Conservation (phyloP, 2,888 invertebrate genomes). For the Cerastis rubricosa region DNA sequence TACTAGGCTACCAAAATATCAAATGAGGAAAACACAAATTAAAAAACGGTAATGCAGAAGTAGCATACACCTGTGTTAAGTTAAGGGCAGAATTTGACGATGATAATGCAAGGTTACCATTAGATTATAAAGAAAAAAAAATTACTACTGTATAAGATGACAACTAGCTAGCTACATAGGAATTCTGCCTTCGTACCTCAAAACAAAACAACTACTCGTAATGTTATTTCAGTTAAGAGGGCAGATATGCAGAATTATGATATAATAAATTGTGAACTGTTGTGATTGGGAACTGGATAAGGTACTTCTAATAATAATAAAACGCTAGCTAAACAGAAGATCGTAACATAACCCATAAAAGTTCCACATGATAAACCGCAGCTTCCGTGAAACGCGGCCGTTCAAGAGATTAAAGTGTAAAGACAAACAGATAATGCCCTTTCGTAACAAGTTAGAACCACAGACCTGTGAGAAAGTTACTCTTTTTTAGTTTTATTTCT, state of each 20-base stretch:
- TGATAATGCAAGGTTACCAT: background rate
- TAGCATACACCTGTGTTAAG: background rate
- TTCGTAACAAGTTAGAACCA: conserved; percentile 59
- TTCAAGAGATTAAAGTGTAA: conserved; percentile 62
- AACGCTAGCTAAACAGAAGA: conserved; percentile 26
- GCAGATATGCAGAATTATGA: background rate
- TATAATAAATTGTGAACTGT: background rate
- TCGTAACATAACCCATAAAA: conserved; percentile 53
- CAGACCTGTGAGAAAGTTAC: conserved; percentile 55
- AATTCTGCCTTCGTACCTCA: background rate
- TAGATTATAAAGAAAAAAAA: background rate
- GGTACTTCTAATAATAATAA: conserved; percentile 5
- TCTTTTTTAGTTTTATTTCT: conserved; percentile 41
- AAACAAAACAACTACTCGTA: too few relatives aligned
- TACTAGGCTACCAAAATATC: too few relatives aligned
- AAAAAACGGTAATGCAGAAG: background rate
- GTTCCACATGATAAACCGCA: conserved; percentile 55
- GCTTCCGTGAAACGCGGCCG: conserved; percentile 65
- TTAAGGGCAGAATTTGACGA: background rate
- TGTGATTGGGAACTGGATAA: too few relatives aligned
- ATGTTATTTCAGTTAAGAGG: background rate
- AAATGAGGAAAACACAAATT: background rate
- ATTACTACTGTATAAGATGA: background rate
- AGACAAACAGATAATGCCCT: conserved; percentile 66
- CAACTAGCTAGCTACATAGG: background rate